phyloP scores from a whole-genome alignment of 2,113 vertebrate species.

The Beaufortia kweichowensis region DNA sequence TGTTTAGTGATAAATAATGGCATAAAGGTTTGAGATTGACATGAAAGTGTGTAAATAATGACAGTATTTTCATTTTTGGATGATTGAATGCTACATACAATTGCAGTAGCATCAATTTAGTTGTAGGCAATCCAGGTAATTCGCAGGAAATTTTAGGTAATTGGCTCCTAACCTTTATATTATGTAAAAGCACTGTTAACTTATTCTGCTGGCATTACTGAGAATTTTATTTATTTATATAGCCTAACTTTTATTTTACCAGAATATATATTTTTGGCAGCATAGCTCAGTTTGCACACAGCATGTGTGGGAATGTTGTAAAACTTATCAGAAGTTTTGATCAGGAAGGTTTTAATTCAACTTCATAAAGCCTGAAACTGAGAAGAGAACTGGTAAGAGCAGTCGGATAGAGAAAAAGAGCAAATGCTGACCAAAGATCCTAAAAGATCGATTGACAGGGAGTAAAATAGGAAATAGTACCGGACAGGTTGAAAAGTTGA shows the following conservation, averaged over 20 bases:
- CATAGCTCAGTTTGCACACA: no score
- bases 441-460: not conserved
- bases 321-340: no score
- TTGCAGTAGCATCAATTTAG: not conserved
- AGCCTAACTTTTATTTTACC: no score
- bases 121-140: not conserved
- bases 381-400: not conserved
- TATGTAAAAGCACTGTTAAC: not conserved
- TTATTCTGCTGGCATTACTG: slow-evolving; percentile 21
- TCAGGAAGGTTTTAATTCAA: slow-evolving; percentile 21
- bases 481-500: slow-evolving; percentile 13
- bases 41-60: not conserved
- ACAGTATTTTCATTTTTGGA: no score
- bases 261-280: no score
- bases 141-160: no score
- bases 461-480: slow-evolving; percentile 5
- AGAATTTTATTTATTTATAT: no score
- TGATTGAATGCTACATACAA: not conserved
- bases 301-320: no score
- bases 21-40: not conserved
- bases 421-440: not conserved
- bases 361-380: not conserved
- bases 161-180: not conserved
- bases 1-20: no score
- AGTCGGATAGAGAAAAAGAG: not conserved